Percentiles rank a stretch among this genome's conserved stretches.
Conservation (phyloP, 2,888 invertebrate species). For the Entomobrya proxima region DNA sequence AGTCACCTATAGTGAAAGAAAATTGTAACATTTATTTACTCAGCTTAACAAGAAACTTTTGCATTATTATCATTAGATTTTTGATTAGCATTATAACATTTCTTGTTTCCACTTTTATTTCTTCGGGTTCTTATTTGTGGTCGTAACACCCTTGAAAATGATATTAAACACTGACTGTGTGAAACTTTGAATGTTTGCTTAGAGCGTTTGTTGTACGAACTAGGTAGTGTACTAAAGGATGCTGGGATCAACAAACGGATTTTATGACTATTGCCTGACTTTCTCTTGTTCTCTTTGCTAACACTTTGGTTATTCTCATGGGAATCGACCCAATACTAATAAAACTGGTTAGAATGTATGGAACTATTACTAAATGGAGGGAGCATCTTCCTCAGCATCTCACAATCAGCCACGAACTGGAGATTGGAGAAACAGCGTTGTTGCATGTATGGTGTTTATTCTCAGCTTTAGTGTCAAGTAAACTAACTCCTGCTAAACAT, state of each 20-base stretch:
- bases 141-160: slow-evolving; percentile 43
- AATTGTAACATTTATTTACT: slow-evolving; percentile 19
- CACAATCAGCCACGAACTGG: too few relatives aligned
- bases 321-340: slow-evolving; percentile 49
- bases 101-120: not conserved
- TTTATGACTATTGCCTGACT: slow-evolving; percentile 59
- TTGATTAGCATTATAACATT: slow-evolving; percentile 3
- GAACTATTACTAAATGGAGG: slow-evolving; percentile 9
- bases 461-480: too few relatives aligned
- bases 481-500: too few relatives aligned
- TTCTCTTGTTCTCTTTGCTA: slow-evolving; percentile 44
- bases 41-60: slow-evolving; percentile 28
- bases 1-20: slow-evolving; percentile 2
- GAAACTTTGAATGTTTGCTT: too few relatives aligned
- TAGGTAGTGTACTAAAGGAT: not conserved
- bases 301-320: slow-evolving; percentile 53
- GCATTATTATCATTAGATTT: not conserved
- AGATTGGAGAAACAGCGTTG: too few relatives aligned
- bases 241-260: slow-evolving; percentile 58
- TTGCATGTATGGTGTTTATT: too few relatives aligned
- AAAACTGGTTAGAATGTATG: slow-evolving; percentile 60
- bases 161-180: too few relatives aligned
- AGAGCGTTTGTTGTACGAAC: not conserved
- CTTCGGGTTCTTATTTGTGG: not conserved
- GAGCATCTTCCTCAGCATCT: too few relatives aligned